Conservation (phyloP, 2,113 vertebrate species). For the Macrotus californicus region DNA sequence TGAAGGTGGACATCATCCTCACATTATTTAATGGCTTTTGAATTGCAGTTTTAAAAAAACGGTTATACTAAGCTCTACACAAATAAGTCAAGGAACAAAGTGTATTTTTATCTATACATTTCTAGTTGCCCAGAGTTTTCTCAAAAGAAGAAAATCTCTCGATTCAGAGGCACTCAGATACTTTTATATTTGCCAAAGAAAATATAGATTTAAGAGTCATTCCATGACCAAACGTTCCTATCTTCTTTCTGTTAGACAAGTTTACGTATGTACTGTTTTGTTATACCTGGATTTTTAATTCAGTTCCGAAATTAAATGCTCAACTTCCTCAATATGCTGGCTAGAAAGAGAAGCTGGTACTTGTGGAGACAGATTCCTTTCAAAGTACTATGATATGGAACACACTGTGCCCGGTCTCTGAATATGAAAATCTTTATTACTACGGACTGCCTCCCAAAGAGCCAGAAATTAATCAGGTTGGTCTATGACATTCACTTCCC, state of each 20-base stretch:
- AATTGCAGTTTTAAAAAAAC: neutral
- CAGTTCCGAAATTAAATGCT: neutral
- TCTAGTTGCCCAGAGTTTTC: neutral
- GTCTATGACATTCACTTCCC: neutral
- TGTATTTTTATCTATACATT: neutral
- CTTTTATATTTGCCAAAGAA: conserved; percentile 20
- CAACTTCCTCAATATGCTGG: neutral
- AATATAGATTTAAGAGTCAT: neutral
- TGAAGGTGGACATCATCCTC: neutral
- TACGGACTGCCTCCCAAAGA: neutral
- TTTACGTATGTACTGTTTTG: neutral
- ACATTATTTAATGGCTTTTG: neutral
- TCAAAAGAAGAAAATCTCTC: neutral
- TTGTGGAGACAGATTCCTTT: neutral
- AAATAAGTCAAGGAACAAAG: neutral
- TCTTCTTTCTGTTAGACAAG: conserved; percentile 17
- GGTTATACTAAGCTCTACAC: neutral
- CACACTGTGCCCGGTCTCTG: neutral
- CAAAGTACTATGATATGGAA: neutral
- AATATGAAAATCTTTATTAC: neutral
- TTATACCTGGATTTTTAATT: neutral
- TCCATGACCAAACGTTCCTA: conserved; percentile 1
- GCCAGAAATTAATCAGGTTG: neutral
- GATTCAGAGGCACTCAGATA: neutral
- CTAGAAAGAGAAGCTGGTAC: neutral